A percentile compares a stretch with the other conserved stretches of the same genome.
phyloP scores from a whole-genome alignment of 2,797 vertebrate species.

The Sebastolobus alascanus region DNA sequence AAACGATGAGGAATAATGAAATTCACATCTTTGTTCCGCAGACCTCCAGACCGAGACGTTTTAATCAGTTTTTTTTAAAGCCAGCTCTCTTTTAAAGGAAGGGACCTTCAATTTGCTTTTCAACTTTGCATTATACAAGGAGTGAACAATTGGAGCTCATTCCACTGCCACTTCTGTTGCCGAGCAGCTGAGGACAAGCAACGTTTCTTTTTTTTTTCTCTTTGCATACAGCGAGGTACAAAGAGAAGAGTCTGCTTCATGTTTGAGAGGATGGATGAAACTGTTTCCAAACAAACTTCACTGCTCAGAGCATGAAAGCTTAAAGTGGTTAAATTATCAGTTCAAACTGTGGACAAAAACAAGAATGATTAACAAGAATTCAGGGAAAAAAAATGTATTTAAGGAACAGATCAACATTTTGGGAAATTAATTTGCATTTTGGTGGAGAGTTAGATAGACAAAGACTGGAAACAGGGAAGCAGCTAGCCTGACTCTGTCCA shows the following conservation, averaged over 20 bases:
- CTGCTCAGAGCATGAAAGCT: slow-evolving; percentile 1
- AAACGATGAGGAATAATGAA: slow-evolving; percentile 18
- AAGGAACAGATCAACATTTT: background rate
- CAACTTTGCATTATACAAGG: background rate
- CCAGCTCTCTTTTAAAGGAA: slow-evolving; percentile 8
- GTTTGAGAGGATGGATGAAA: background rate
- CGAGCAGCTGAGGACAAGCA: slow-evolving; percentile 3
- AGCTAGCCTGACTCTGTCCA: background rate
- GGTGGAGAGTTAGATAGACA: background rate
- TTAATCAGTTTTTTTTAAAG: slow-evolving; percentile 32
- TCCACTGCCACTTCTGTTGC: slow-evolving; percentile 5
- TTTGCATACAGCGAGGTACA: slow-evolving; percentile 29
- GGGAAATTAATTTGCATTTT: background rate
- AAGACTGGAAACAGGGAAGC: background rate
- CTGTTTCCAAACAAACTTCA: background rate
- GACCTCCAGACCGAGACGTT: background rate
- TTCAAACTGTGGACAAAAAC: slow-evolving; percentile 1
- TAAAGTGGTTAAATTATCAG: background rate
- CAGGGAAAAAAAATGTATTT: background rate
- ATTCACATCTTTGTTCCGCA: slow-evolving; percentile 40
- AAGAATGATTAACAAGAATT: background rate
- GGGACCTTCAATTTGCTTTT: slow-evolving; percentile 44
- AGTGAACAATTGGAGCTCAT: background rate
- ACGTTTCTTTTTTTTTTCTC: background rate
- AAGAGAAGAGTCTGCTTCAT: slow-evolving; percentile 10